Evolutionary conservation across 2,113 vertebrate species (phyloP).

Genomic region (Nyctereutes procyonoides): DNA sequence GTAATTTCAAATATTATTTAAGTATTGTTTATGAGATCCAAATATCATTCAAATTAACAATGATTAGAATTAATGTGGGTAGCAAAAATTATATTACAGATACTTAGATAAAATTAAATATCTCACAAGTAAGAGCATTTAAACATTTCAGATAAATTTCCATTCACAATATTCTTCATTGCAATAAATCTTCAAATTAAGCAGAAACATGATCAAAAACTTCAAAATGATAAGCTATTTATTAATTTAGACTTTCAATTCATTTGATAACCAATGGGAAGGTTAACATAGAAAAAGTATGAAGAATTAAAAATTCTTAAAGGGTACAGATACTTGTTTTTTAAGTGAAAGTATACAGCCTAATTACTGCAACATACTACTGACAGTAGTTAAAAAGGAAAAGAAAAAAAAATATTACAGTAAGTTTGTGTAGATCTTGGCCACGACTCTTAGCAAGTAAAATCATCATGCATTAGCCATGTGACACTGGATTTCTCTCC

Average conservation of each 20-base stretch:
- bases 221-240: not conserved
- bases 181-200: not conserved
- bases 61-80: not conserved
- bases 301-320: not conserved
- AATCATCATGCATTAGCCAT: not conserved
- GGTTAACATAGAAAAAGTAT: not conserved
- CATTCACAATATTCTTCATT: not conserved
- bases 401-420: not conserved
- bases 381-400: not conserved
- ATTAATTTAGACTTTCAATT: not conserved
- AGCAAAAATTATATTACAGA: not conserved
- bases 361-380: not conserved
- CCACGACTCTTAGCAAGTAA: accelerated
- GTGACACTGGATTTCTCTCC: not conserved
- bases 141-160: not conserved
- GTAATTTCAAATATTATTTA: not conserved
- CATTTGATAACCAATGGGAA: not conserved
- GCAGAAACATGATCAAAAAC: not conserved
- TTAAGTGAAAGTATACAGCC: not conserved
- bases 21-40: not conserved
- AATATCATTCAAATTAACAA: not conserved
- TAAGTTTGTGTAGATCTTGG: not conserved
- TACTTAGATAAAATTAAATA: not conserved
- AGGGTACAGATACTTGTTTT: not conserved
- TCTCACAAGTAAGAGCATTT: no score